phyloP scores from a whole-genome alignment of 2,113 vertebrate species.

The Lepidothrix coronata region DNA sequence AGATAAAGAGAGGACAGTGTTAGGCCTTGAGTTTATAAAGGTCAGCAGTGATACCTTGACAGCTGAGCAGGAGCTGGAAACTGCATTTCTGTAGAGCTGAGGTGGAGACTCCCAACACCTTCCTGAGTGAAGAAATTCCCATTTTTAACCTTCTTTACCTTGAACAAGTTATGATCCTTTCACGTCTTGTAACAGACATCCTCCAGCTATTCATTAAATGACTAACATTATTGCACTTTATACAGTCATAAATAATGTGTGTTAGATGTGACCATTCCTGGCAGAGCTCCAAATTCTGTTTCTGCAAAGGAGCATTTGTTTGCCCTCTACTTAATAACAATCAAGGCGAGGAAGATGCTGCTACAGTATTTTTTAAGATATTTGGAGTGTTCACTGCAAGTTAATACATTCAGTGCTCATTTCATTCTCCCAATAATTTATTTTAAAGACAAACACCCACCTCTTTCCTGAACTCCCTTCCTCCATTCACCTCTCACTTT shows the following conservation, averaged over 20 bases:
- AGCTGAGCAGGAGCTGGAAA: not conserved
- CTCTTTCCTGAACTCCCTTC: not conserved
- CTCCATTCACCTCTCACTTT: not conserved
- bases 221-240: constrained; percentile 21
- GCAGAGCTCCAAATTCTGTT: constrained; percentile 11
- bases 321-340: not conserved
- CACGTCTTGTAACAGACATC: not conserved
- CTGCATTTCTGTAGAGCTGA: not conserved
- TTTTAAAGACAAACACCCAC: not conserved
- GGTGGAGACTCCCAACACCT: not conserved
- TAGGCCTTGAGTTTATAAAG: not conserved
- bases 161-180: not conserved
- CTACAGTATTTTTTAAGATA: not conserved
- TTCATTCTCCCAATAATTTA: not conserved
- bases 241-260: not conserved
- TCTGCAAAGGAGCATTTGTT: not conserved
- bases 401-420: not conserved
- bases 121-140: not conserved
- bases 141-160: not conserved
- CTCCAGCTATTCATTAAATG: constrained; percentile 11
- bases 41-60: not conserved
- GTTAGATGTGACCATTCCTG: constrained; percentile 13
- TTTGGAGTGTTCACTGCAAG: not conserved
- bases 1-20: not conserved
- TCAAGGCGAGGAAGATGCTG: not conserved